phyloP scores from a whole-genome alignment of 2,113 vertebrate genomes.

The Psettodes erumei region DNA sequence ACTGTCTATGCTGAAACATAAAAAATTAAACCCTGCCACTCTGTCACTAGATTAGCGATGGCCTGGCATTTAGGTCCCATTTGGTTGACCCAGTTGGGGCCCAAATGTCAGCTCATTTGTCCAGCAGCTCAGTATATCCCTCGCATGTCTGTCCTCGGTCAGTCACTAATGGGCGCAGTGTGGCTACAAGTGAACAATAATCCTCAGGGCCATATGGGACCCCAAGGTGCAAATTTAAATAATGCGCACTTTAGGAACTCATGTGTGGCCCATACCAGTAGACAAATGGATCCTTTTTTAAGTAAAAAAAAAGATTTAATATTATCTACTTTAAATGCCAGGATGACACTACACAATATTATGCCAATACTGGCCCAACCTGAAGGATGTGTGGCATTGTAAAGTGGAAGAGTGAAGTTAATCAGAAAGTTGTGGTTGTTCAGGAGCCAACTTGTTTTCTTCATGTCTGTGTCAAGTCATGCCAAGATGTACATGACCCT shows the following conservation, averaged over 20 bases:
- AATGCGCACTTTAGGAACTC: background rate
- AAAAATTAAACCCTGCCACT: background rate
- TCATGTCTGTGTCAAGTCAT: background rate
- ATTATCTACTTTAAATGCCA: background rate
- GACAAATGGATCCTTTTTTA: background rate
- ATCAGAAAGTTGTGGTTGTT: background rate
- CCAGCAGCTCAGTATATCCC: slow-evolving; percentile 33
- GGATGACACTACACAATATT: background rate
- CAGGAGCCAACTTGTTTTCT: background rate
- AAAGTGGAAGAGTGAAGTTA: background rate
- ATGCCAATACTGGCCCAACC: background rate
- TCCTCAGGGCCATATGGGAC: background rate
- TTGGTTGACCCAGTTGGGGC: slow-evolving; percentile 35
- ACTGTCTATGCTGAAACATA: background rate
- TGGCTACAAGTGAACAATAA: background rate
- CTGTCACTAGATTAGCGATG: slow-evolving; percentile 32
- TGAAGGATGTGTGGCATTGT: too few species aligned
- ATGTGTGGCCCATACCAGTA: too few species aligned
- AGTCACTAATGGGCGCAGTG: slow-evolving; percentile 7
- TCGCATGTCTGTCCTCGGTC: slow-evolving; percentile 17
- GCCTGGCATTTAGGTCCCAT: slow-evolving; percentile 42
- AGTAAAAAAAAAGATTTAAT: background rate
- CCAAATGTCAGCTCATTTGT: slow-evolving; percentile 46
- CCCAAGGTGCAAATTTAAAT: slow-evolving; percentile 5
- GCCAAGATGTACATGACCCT: background rate